Conservation (phyloP, 2,888 invertebrate genomes). For the Drosophila yooni region DNA sequence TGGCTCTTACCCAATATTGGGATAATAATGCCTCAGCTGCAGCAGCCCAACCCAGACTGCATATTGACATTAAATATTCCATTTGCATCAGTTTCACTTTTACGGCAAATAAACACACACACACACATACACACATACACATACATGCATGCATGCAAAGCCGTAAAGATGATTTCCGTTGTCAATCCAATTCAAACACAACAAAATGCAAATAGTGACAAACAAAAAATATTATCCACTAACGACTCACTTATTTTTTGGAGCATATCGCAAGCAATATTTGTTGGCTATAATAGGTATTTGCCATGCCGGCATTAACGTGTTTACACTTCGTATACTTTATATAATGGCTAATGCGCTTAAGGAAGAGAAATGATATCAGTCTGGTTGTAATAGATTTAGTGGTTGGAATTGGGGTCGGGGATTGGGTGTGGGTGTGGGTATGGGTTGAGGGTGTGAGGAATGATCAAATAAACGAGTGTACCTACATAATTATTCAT, state of each 20-base stretch:
- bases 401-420: too few species aligned
- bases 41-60: constrained; percentile 1
- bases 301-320: constrained; percentile 21
- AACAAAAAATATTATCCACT: constrained; percentile 9
- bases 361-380: constrained; percentile 9
- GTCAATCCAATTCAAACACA: neutral
- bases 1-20: constrained; percentile 1
- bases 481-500: constrained; percentile 23
- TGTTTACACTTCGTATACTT: constrained; percentile 20
- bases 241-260: constrained; percentile 20
- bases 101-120: neutral
- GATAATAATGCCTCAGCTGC: constrained; percentile 6
- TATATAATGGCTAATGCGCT: constrained; percentile 27
- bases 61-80: constrained; percentile 12
- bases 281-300: constrained; percentile 15
- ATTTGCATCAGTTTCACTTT: constrained; percentile 2
- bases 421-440: neutral
- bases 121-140: neutral
- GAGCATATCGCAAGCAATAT: constrained; percentile 14
- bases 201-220: constrained; percentile 7
- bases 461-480: constrained; percentile 2
- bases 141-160: neutral
- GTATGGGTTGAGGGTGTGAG: neutral
- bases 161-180: neutral
- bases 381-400: neutral